Evolutionary conservation across 2,888 invertebrate species (phyloP).

Genomic region (Stramonita haemastoma): DNA sequence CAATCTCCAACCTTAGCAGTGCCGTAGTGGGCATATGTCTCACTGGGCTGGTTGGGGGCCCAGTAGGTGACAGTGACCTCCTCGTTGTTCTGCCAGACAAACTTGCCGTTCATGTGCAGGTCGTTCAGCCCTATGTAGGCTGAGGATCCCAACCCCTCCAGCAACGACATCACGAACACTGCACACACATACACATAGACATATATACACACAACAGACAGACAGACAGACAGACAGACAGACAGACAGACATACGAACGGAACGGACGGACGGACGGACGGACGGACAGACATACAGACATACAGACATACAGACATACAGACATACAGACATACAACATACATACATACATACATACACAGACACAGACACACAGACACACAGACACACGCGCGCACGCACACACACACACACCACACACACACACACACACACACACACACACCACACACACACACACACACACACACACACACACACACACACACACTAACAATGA

Average conservation of each 20-base stretch:
- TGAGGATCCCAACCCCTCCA: conserved; percentile 45
- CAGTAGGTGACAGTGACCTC: conserved; percentile 65
- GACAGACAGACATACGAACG: background rate
- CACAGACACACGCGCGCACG: background rate
- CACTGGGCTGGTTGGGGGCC: conserved; percentile 62
- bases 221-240: too few species aligned
- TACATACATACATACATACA: background rate
- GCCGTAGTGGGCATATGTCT: conserved; percentile 36
- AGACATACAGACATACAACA: background rate
- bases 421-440: too few species aligned
- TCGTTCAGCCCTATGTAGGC: conserved; percentile 68
- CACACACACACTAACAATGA: too few species aligned
- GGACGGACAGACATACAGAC: too few species aligned
- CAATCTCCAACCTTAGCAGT: conserved; percentile 29
- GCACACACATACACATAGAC: conserved; percentile 17
- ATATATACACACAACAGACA: too few species aligned
- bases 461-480: too few species aligned
- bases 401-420: too few species aligned
- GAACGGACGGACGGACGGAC: background rate
- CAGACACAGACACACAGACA: background rate
- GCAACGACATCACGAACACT: conserved; percentile 61
- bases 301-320: too few species aligned
- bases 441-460: background rate
- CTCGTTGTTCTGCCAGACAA: conserved; percentile 64
- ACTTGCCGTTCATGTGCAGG: conserved; percentile 48